Conservation (phyloP, 1,140 invertebrate genomes). For the Samia ricini region DNA sequence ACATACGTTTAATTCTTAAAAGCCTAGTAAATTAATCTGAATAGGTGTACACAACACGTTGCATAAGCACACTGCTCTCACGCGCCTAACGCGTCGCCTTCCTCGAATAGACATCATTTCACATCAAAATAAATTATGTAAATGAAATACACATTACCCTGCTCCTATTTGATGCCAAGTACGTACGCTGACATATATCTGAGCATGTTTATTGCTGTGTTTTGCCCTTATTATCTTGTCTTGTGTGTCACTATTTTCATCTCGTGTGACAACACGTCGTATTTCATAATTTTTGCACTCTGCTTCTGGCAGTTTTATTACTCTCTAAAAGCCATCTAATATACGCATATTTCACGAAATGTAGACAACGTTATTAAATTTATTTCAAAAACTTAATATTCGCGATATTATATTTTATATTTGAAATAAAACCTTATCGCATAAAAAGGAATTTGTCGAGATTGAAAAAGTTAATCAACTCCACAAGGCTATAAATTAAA, state of each 20-base stretch:
- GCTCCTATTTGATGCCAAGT: conserved; percentile 50
- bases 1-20: conserved; percentile 28
- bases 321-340: neutral
- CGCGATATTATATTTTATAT: neutral
- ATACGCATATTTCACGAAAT: no score
- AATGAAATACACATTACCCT: conserved; percentile 71
- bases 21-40: conserved; percentile 51
- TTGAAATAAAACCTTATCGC: neutral
- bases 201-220: conserved; percentile 57
- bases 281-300: conserved; percentile 33
- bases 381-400: conserved; percentile 4
- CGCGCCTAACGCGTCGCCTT: conserved; percentile 27
- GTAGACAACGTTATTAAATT: conserved; percentile 16
- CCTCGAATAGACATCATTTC: conserved; percentile 42
- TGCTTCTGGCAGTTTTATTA: neutral
- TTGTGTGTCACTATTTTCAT: conserved; percentile 44
- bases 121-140: conserved; percentile 69
- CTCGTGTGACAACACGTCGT: conserved; percentile 26
- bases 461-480: conserved; percentile 54
- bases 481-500: conserved; percentile 34
- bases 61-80: conserved; percentile 48
- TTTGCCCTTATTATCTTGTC: conserved; percentile 63
- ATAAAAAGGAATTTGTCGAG: conserved; percentile 22
- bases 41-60: conserved; percentile 46
- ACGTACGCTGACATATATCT: conserved; percentile 50